Evolutionary conservation across 2,113 vertebrate species (phyloP).

Genomic region (Burhinus bistriatus): DNA sequence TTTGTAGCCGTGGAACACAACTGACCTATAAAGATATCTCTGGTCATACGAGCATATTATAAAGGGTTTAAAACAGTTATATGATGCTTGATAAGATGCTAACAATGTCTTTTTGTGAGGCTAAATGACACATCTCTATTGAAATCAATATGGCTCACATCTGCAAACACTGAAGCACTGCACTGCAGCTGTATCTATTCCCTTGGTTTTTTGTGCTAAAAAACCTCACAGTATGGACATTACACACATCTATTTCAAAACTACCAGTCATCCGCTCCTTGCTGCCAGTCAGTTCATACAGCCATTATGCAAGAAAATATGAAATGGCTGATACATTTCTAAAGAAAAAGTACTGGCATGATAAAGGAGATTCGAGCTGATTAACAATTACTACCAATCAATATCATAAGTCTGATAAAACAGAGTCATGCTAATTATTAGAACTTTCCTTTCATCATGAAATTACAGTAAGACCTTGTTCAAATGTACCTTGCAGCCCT

Average conservation of each 20-base stretch:
- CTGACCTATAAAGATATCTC: slow-evolving; percentile 24
- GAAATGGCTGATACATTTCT: not conserved
- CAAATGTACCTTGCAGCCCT: slow-evolving; percentile 24
- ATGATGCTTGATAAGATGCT: not conserved
- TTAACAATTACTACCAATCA: slow-evolving; percentile 50
- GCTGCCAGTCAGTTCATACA: not conserved
- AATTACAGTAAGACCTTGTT: slow-evolving; percentile 48
- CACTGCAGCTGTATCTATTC: not conserved
- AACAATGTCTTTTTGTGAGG: slow-evolving; percentile 5
- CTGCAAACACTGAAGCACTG: not conserved
- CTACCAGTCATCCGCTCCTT: not conserved
- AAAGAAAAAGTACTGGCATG: slow-evolving; percentile 27
- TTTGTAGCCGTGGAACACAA: slow-evolving; percentile 1
- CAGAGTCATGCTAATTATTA: slow-evolving; percentile 48
- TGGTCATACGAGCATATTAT: not conserved
- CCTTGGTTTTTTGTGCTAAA: not conserved
- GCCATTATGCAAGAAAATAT: not conserved
- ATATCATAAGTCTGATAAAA: slow-evolving; percentile 46
- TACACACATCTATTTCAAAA: not conserved
- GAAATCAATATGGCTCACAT: slow-evolving; percentile 12
- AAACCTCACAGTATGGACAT: not conserved
- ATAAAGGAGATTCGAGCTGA: not conserved
- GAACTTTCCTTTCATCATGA: slow-evolving; percentile 34
- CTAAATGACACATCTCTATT: not conserved
- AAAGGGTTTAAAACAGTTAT: not conserved